Conservation (phyloP, 2,797 vertebrate genomes). For the Borostomias antarcticus region DNA sequence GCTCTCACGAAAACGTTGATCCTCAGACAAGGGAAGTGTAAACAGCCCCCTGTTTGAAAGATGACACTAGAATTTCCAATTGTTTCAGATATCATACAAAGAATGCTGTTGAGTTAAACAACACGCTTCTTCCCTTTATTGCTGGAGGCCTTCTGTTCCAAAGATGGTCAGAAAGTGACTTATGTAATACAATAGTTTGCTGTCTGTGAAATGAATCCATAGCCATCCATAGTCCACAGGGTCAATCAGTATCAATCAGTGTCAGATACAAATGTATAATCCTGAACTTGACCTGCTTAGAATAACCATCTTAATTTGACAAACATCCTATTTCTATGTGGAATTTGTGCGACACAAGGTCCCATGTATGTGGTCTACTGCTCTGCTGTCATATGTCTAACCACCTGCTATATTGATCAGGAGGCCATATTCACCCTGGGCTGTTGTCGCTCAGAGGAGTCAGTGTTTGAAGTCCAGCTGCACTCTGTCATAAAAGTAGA, state of each 20-base stretch:
- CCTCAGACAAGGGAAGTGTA: slow-evolving; percentile 58
- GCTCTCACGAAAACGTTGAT: slow-evolving; percentile 58
- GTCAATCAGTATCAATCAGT: too few relatives aligned
- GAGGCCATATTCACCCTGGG: slow-evolving; percentile 49
- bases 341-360: slow-evolving; percentile 9
- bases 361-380: slow-evolving; percentile 47
- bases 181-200: neutral
- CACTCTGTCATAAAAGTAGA: slow-evolving; percentile 60
- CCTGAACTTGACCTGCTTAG: neutral
- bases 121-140: slow-evolving; percentile 25
- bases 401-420: slow-evolving; percentile 71
- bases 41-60: slow-evolving; percentile 56
- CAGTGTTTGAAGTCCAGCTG: slow-evolving; percentile 64
- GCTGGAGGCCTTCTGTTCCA: slow-evolving; percentile 11
- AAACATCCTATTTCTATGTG: slow-evolving; percentile 1
- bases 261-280: neutral
- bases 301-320: too few relatives aligned
- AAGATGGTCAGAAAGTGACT: slow-evolving; percentile 5
- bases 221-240: neutral
- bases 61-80: slow-evolving; percentile 58
- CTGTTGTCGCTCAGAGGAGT: slow-evolving; percentile 29
- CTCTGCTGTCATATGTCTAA: slow-evolving; percentile 47
- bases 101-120: slow-evolving; percentile 57
- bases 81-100: slow-evolving; percentile 62
- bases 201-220: neutral